Conservation (phyloP, 2,888 invertebrate species). For the Gari tellinella region DNA sequence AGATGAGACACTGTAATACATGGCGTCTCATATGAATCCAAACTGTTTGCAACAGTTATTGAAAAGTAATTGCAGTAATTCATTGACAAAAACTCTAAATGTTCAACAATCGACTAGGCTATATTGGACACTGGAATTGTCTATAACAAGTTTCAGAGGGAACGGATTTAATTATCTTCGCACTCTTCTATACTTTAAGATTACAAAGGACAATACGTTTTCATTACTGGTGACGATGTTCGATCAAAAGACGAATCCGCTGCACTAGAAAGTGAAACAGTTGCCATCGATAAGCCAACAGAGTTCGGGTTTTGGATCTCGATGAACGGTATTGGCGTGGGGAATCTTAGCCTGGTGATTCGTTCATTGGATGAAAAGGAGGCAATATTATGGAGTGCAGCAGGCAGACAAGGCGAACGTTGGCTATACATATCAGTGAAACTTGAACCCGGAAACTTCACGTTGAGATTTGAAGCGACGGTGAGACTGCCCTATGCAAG, state of each 20-base stretch:
- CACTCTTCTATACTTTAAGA: constrained; percentile 27
- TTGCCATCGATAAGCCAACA: constrained; percentile 17
- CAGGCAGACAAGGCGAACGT: constrained; percentile 25
- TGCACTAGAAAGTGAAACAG: constrained; percentile 19
- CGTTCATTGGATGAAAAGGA: background rate
- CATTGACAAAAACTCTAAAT: too few species aligned
- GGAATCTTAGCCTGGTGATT: constrained; percentile 19
- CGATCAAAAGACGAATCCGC: constrained; percentile 9
- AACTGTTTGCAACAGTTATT: too few species aligned
- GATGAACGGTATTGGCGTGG: constrained; percentile 57
- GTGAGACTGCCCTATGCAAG: constrained; percentile 34
- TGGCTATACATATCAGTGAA: constrained; percentile 21
- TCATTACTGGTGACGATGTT: constrained; percentile 27
- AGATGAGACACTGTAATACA: too few species aligned
- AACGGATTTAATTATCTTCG: too few species aligned
- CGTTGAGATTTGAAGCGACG: constrained; percentile 21
- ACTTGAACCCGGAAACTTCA: constrained; percentile 24
- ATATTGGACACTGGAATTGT: too few species aligned
- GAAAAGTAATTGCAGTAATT: too few species aligned
- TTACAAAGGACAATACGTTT: constrained; percentile 35
- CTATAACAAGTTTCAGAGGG: too few species aligned
- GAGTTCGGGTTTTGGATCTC: constrained; percentile 49
- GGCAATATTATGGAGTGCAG: constrained; percentile 20
- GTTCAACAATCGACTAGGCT: too few species aligned
- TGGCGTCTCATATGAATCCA: too few species aligned